Evolutionary conservation across 2,888 invertebrate species (phyloP).

Genomic region (Acleris holmiana): DNA sequence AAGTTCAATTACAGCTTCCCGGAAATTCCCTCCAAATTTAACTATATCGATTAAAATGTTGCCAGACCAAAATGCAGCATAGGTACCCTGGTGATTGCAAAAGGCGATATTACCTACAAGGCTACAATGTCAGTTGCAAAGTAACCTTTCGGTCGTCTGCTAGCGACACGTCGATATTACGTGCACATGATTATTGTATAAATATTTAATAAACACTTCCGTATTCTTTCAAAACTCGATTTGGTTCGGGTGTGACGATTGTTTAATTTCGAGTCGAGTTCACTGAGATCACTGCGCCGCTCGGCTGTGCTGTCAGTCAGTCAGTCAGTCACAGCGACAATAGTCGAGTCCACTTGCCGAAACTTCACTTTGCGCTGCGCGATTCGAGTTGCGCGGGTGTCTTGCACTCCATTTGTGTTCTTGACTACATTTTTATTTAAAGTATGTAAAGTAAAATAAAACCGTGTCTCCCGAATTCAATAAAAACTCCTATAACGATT

Average conservation of each 20-base stretch:
- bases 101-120: no score
- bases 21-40: no score
- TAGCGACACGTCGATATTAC: no score
- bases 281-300: no score
- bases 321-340: slow-evolving; percentile 17
- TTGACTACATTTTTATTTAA: neutral
- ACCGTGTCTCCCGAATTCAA: neutral
- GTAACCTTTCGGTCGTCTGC: no score
- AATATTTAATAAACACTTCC: no score
- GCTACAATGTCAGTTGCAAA: no score
- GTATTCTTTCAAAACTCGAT: slow-evolving; percentile 1
- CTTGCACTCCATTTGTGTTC: slow-evolving; percentile 3
- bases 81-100: no score
- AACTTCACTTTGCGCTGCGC: slow-evolving; percentile 26
- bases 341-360: slow-evolving; percentile 13
- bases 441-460: neutral
- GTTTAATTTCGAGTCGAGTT: neutral
- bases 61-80: neutral
- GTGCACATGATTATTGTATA: no score
- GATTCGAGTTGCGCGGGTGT: slow-evolving; percentile 26
- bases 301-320: neutral
- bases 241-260: slow-evolving; percentile 7
- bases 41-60: slow-evolving; percentile 4
- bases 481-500: slow-evolving; percentile 4
- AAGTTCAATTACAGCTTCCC: no score